Base-by-base conservation (phyloP, 1,140 invertebrate genomes). In the Hylaeus anthracinus region DNA sequence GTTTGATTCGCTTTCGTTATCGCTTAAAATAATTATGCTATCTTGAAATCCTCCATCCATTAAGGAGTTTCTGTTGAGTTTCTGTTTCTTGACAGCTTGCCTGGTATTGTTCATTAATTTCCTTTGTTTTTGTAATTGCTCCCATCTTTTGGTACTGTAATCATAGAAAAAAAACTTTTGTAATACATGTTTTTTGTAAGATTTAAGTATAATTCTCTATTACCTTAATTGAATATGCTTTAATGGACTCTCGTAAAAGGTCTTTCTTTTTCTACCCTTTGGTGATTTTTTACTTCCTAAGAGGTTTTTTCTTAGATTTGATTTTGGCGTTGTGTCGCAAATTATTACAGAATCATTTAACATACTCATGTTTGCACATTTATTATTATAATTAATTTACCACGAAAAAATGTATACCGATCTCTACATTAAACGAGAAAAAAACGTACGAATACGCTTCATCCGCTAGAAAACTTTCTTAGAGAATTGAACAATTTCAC, bases 1-100 rank as follows among this genome's bases (percentile, higher is more conserved):
- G 10, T 5, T 43, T 37, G 26, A 71, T 56, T 86, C 80, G 63
- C 6, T 61, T 63, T 78, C 83, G 72, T 69, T 86, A 48, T 88
- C 87, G 15, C 69, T 88, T 70, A 86, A 51, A 74, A 88, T 9
- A 51, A 88, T 88, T 66, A 86, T 2, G 10, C 77, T 88, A 39
- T 86, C 75, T 26, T 51, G 56, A 15, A 63, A 15, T 26, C 63
- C 41, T 5, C 3, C 4, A n/a, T 67, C 26, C 14, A 43, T 12
- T 39, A 5, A 10, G 14, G 4, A 45, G 3, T 3, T 10, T 26
- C 8, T 48, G 58, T 41, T 39, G 15, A 37, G 26, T 26, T 26
- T 26, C 26, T 26, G 26, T 26, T 61, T 67, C 0, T 55, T 67
- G 10, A 1, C 1, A 1, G n/a, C 1, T 12, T 8, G 26, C 8